A percentile compares a stretch with the other conserved stretches of the same genome.
These are phyloP conservation scores for Ptilonorhynchus violaceus DNA, from an alignment of 2,113 vertebrate species.

Conservation along the genomic window DNA sequence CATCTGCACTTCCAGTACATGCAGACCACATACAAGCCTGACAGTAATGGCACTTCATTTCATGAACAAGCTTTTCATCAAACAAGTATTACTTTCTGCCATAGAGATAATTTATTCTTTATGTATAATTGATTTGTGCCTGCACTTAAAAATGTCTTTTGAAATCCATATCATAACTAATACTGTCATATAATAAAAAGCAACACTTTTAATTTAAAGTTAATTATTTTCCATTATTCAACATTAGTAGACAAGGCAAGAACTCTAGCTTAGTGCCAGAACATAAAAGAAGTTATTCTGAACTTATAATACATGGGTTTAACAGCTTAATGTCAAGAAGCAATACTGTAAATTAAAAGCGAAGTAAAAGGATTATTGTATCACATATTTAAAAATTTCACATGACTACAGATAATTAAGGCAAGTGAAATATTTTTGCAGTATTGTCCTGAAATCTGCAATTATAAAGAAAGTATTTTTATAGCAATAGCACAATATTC, in stretches of 20 bases:
- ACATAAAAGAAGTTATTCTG: constrained; percentile 59
- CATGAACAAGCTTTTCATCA: constrained; percentile 11
- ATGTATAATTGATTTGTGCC: constrained; percentile 66
- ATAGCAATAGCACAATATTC: neutral
- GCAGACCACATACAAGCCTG: neutral
- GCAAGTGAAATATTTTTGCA: neutral
- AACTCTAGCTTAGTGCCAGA: constrained; percentile 36
- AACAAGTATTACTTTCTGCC: constrained; percentile 30
- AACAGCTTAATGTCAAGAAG: constrained; percentile 53
- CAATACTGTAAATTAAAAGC: constrained; percentile 46
- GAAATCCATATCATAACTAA: constrained; percentile 67
- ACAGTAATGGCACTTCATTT: neutral
- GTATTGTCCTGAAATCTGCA: neutral
- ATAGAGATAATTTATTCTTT: constrained; percentile 57
- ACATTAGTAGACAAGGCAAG: constrained; percentile 55
- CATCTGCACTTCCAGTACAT: neutral
- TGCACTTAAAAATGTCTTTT: constrained; percentile 64
- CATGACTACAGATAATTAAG: neutral
- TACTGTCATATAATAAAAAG: constrained; percentile 61
- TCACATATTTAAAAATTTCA: neutral
- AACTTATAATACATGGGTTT: constrained; percentile 52
- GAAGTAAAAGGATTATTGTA: constrained; percentile 29
- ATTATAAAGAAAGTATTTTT: neutral
- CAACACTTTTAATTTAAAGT: constrained; percentile 66
- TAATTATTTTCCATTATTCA: constrained; percentile 72